A percentile compares a stretch with the other conserved stretches of the same genome.
phyloP scores from a whole-genome alignment of 2,797 vertebrate genomes.

The Falco biarmicus region DNA sequence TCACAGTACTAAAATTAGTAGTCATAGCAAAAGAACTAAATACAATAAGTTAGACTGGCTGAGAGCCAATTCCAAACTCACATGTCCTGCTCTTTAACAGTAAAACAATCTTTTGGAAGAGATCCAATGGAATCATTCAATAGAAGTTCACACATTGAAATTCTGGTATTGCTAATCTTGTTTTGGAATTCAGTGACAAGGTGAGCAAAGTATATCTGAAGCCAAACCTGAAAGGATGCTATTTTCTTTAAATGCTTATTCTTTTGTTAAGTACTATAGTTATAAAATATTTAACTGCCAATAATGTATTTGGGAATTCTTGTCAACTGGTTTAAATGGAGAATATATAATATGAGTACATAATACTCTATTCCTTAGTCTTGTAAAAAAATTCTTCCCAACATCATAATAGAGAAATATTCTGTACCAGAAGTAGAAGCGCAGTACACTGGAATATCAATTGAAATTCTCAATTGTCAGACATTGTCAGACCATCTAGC shows the following conservation, averaged over 20 bases:
- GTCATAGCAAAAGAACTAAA: constrained; percentile 27
- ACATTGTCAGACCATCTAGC: background rate
- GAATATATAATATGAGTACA: constrained; percentile 4
- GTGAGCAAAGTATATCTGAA: constrained; percentile 33
- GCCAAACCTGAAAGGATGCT: constrained; percentile 22
- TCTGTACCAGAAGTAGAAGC: background rate
- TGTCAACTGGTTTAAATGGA: constrained; percentile 45
- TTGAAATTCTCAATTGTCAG: background rate
- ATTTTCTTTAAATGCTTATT: constrained; percentile 44
- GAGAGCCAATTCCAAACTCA: constrained; percentile 32
- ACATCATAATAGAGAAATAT: background rate
- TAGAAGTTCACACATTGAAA: constrained; percentile 27
- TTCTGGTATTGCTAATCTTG: constrained; percentile 20
- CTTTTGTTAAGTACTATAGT: constrained; percentile 26
- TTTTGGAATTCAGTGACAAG: constrained; percentile 62
- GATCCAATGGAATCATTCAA: constrained; percentile 21
- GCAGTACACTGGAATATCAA: background rate
- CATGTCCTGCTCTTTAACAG: constrained; percentile 32
- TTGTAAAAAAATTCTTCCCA: background rate
- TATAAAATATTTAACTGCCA: constrained; percentile 43
- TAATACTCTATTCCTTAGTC: background rate
- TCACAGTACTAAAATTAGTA: constrained; percentile 65
- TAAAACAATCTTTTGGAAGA: constrained; percentile 61
- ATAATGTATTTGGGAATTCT: constrained; percentile 57
- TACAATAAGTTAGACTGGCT: constrained; percentile 11